Percentiles rank a stretch among this genome's conserved stretches.
These are phyloP conservation scores for Sylvilagus floridanus DNA, from an alignment of 2,797 vertebrate species.

Conservation along the genomic window DNA sequence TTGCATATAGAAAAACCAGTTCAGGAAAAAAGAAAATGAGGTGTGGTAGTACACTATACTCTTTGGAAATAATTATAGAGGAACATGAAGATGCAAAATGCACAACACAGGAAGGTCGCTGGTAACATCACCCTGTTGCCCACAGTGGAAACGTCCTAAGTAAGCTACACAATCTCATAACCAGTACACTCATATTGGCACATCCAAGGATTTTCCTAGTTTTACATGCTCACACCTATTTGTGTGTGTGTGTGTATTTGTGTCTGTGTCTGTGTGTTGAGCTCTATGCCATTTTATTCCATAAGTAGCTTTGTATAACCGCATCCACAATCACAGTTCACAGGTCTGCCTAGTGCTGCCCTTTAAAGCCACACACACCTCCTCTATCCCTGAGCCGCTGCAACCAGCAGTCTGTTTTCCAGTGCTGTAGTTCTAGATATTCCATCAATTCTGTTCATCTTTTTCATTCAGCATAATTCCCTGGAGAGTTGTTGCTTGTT, in stretches of 20 bases:
- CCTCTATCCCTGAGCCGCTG: background rate
- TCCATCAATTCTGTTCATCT: background rate
- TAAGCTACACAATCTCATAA: rapidly evolving
- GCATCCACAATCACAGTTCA: background rate
- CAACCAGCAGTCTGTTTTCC: background rate
- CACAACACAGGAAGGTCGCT: background rate
- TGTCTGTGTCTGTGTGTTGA: background rate
- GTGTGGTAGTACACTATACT: background rate
- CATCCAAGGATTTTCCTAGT: background rate
- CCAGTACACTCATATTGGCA: background rate
- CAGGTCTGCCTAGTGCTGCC: rapidly evolving
- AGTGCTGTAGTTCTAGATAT: background rate
- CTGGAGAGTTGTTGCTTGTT: background rate
- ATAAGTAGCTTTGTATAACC: background rate
- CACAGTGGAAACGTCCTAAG: too few relatives aligned
- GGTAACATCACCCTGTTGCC: background rate
- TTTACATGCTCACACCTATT: background rate
- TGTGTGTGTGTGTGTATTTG: too few relatives aligned
- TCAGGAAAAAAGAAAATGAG: background rate
- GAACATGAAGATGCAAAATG: background rate
- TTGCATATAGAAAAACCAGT: background rate
- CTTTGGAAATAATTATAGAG: background rate
- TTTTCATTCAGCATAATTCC: background rate
- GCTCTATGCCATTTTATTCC: background rate
- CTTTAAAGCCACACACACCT: rapidly evolving